Percentiles rank a stretch among this genome's conserved stretches.
phyloP scores from a whole-genome alignment of 1,140 invertebrate genomes.

The Sycophila sp. region DNA sequence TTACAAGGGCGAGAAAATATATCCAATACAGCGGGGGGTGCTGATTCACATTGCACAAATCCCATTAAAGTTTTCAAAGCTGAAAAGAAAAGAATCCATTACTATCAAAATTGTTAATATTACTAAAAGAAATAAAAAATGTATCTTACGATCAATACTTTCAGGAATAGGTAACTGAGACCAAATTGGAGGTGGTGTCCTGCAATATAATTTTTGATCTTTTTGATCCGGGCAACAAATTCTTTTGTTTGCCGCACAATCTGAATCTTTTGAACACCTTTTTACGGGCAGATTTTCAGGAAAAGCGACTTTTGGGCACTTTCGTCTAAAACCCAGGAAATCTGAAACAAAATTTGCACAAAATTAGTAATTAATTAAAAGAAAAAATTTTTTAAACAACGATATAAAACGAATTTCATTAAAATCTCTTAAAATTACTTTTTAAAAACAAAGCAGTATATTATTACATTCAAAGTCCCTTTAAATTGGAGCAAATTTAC shows the following conservation, averaged over 20 bases:
- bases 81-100: constrained; percentile 49
- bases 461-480: too few species aligned
- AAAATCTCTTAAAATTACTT: too few species aligned
- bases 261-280: constrained; percentile 72
- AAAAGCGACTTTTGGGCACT: constrained; percentile 72
- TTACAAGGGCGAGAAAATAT: constrained; percentile 74
- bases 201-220: constrained; percentile 70
- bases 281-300: constrained; percentile 74
- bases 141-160: constrained; percentile 62
- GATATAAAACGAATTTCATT: too few species aligned
- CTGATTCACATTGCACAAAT: constrained; percentile 77
- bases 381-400: too few species aligned
- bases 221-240: constrained; percentile 75
- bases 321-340: constrained; percentile 70
- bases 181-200: constrained; percentile 72
- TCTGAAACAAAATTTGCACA: constrained; percentile 19
- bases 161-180: constrained; percentile 67
- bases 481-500: too few species aligned
- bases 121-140: neutral
- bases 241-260: constrained; percentile 72
- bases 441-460: too few species aligned
- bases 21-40: constrained; percentile 72
- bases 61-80: constrained; percentile 70
- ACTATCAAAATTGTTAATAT: neutral
- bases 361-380: too few species aligned